phyloP scores from a whole-genome alignment of 2,797 vertebrate species.

The Avahi laniger region DNA sequence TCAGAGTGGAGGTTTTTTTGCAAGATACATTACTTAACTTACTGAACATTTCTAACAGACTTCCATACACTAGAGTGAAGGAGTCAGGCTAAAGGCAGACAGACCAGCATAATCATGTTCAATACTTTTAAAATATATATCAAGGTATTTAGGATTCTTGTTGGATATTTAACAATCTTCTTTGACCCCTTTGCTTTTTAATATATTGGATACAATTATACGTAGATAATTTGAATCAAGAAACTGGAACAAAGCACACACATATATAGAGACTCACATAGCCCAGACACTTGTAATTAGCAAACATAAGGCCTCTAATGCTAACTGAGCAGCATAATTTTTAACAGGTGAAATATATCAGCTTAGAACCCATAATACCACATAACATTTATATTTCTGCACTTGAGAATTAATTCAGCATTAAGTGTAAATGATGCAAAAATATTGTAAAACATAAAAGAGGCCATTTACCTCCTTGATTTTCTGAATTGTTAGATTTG shows the following conservation, averaged over 20 bases:
- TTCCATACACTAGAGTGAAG: background rate
- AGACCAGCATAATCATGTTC: background rate
- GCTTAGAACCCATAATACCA: constrained; percentile 65
- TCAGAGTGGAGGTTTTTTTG: constrained; percentile 62
- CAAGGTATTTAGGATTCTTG: constrained; percentile 61
- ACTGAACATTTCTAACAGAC: constrained; percentile 36
- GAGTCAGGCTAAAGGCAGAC: background rate
- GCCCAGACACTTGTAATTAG: constrained; percentile 54
- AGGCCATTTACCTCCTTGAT: background rate
- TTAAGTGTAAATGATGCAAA: constrained; percentile 12
- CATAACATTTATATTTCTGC: constrained; percentile 38
- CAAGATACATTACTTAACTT: constrained; percentile 70
- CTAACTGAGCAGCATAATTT: constrained; percentile 82
- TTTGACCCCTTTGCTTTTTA: constrained; percentile 68
- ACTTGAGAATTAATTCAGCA: constrained; percentile 34
- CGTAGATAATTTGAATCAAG: constrained; percentile 58
- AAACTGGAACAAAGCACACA: constrained; percentile 33
- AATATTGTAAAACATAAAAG: constrained; percentile 41
- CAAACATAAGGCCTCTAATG: constrained; percentile 82
- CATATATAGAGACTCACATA: constrained; percentile 32
- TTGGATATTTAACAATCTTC: constrained; percentile 29
- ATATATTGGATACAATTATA: constrained; percentile 58
- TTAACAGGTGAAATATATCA: constrained; percentile 68
- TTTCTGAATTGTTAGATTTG: background rate
- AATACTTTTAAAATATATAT: constrained; percentile 46